Percentiles rank a stretch among this genome's conserved stretches.
These are phyloP conservation scores for Zhengitettix transpicula DNA, from an alignment of 2,888 invertebrate species.

Conservation along the genomic window DNA sequence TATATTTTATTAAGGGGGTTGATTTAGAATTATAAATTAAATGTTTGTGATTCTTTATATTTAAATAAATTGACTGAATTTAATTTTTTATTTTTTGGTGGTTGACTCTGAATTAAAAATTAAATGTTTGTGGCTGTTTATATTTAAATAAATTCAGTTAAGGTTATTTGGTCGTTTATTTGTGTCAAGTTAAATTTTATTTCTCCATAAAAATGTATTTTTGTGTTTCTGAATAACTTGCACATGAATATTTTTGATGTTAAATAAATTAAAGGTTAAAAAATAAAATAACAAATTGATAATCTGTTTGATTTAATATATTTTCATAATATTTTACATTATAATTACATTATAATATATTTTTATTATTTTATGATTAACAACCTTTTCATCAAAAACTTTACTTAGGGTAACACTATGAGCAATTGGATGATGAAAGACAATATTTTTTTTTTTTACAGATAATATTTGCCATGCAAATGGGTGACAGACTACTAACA, in stretches of 20 bases:
- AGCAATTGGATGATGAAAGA: conserved; percentile 10
- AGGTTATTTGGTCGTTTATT: too few relatives aligned
- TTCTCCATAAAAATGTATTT: too few relatives aligned
- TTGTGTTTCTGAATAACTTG: too few relatives aligned
- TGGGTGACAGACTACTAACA: conserved; percentile 2
- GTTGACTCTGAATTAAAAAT: too few relatives aligned
- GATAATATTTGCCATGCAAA: conserved; percentile 5
- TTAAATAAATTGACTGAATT: too few relatives aligned
- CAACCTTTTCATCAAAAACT: conserved; percentile 11
- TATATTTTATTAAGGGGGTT: too few relatives aligned
- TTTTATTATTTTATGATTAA: conserved; percentile 12
- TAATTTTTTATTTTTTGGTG: too few relatives aligned
- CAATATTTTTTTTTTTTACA: conserved; percentile 4
- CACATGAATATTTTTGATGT: conserved; percentile 10
- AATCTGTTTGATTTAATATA: conserved; percentile 11
- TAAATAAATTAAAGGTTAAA: conserved; percentile 8
- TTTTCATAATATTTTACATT: conserved; percentile 13
- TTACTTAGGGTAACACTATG: conserved; percentile 9
- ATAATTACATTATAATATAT: conserved; percentile 13
- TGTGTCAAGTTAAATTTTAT: too few relatives aligned
- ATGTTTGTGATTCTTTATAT: too few relatives aligned
- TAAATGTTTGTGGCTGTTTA: too few relatives aligned
- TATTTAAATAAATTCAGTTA: too few relatives aligned
- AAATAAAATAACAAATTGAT: conserved; percentile 1
- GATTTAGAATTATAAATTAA: too few relatives aligned